Evolutionary conservation across 2,888 invertebrate species (phyloP), one percentile per base, ranked within the genome.

Genomic region (Acanthosoma haemorrhoidale): DNA sequence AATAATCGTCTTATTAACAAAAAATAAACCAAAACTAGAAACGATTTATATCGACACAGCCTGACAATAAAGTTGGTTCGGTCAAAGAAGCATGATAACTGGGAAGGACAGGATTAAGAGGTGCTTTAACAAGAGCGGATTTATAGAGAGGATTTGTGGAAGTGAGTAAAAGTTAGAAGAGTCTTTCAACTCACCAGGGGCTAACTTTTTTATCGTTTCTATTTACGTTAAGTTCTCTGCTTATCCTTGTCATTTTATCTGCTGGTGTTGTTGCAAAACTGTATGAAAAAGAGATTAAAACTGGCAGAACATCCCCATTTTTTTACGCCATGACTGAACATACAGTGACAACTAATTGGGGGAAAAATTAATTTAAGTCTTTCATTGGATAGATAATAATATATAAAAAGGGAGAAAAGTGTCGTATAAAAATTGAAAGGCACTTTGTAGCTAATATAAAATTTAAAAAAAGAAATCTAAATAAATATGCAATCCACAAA

Each of bases 191-290:
- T 25, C 29, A n/a, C 25, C 51, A 1, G 29, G 51, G 21, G 1
- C 51, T n/a, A 51, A 51, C 51, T 51, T 51, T 51, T 51, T 51
- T 51, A 51, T 51, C 51, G 51, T 51, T 51, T 51, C 51, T 51
- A 51, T 51, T 51, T 51, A 51, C 25, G n/a, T n/a, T n/a, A 51
- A 51, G 51, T 25, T 51, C 29, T 51, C 25, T 25, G 25, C 11
- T 51, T 25, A 51, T 6, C n/a, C 25, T 11, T 5, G 5, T 25
- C 51, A 51, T 25, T 51, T 51, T 51, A 51, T 51, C 16, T 51
- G 21, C 29, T 51, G 29, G n/a, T 51, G 21, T 51, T 51, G 29
- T 13, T n/a, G 51, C n/a, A 13, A 51, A 43, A 43, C 21, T 43
- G 21, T 11, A 13, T 0, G 21, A n/a, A 4, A 13, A 51, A n/a